phyloP scores from a whole-genome alignment of 2,888 invertebrate genomes.

The Eumerus sabulonum region DNA sequence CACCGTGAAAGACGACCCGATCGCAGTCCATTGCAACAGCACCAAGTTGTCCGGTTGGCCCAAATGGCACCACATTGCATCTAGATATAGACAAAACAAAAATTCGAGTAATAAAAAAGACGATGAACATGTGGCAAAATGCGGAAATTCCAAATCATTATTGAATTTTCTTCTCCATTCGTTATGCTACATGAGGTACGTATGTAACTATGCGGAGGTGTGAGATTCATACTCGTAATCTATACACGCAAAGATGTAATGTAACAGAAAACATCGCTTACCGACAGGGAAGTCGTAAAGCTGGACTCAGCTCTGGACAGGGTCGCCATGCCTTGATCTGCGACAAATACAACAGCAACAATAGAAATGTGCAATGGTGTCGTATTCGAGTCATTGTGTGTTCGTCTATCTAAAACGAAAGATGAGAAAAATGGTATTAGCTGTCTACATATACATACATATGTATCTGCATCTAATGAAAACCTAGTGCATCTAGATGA shows the following conservation, averaged over 20 bases:
- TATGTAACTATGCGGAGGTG: conserved; percentile 60
- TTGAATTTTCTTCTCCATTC: conserved; percentile 33
- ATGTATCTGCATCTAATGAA: no score
- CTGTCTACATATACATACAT: no score
- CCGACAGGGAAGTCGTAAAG: conserved; percentile 87
- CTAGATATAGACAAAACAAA: conserved; percentile 74
- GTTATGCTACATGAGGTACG: conserved; percentile 59
- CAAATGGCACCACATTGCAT: conserved; percentile 80
- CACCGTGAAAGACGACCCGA: conserved; percentile 88
- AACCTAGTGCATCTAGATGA: conserved; percentile 1
- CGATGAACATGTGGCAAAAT: conserved; percentile 12
- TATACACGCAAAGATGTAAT: conserved; percentile 21
- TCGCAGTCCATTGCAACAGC: conserved; percentile 90
- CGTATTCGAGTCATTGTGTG: conserved; percentile 61
- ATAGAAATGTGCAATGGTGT: conserved; percentile 69
- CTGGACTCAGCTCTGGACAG: conserved; percentile 87
- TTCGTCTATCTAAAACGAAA: conserved; percentile 59
- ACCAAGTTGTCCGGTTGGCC: conserved; percentile 79
- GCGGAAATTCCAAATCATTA: conserved; percentile 63
- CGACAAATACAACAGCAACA: conserved; percentile 74
- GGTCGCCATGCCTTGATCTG: conserved; percentile 82
- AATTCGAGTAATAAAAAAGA: conserved; percentile 1
- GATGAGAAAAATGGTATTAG: conserved; percentile 18
- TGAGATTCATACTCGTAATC: conserved; percentile 49
- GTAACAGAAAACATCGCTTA: conserved; percentile 71